phyloP scores from a whole-genome alignment of 1,140 invertebrate species.

The Thalassaphorura encarpata region DNA sequence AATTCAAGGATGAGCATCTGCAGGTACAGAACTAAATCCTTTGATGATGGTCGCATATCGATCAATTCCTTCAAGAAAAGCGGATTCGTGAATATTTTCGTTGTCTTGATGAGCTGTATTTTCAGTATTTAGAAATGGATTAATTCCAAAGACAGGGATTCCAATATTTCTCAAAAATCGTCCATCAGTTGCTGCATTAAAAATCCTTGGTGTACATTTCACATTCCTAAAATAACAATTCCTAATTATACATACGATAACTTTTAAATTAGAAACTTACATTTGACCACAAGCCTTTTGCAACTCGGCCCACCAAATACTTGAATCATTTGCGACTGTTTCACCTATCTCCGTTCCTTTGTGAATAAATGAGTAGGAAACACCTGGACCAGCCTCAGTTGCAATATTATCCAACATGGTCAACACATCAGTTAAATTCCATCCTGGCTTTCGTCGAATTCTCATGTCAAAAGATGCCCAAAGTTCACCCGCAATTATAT shows the following conservation, averaged over 20 bases:
- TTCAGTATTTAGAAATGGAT: constrained; percentile 61
- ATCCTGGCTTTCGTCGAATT: constrained; percentile 49
- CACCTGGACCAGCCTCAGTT: neutral
- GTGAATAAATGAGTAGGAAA: neutral
- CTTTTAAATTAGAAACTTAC: too few relatives aligned
- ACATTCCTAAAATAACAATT: too few relatives aligned
- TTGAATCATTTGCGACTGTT: neutral
- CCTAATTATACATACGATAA: too few relatives aligned
- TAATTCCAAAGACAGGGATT: constrained; percentile 62
- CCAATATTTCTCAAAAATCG: constrained; percentile 42
- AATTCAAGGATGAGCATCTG: neutral
- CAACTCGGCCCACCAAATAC: neutral
- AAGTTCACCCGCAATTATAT: constrained; percentile 76
- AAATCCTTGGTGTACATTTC: too few relatives aligned
- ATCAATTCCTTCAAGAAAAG: constrained; percentile 58
- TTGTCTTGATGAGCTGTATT: constrained; percentile 64
- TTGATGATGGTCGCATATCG: constrained; percentile 48
- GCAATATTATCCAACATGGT: neutral
- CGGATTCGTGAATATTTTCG: constrained; percentile 56
- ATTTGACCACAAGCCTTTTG: neutral
- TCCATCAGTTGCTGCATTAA: constrained; percentile 43
- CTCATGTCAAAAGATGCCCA: constrained; percentile 67
- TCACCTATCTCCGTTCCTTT: neutral
- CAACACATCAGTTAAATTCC: constrained; percentile 30
- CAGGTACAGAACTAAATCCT: neutral